Evolutionary conservation across 2,797 vertebrate genomes (phyloP).

Genomic region (Mareca strepera): DNA sequence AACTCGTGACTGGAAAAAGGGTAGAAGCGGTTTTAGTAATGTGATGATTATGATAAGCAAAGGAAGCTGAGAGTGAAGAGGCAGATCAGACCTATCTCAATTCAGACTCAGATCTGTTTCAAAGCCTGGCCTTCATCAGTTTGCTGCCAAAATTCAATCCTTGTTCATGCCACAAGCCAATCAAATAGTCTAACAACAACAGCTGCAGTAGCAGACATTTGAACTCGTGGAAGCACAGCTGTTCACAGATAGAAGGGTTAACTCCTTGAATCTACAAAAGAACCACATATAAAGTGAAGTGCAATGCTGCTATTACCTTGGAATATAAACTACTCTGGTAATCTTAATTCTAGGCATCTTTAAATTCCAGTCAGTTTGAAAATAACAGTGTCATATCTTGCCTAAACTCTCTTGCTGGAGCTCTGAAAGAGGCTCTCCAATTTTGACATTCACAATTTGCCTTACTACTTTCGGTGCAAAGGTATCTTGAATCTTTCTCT

Average conservation of each 20-base stretch:
- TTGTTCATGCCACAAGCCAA: conserved; percentile 6
- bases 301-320: background rate
- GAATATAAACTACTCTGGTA: background rate
- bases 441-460: background rate
- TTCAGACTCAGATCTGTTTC: conserved; percentile 21
- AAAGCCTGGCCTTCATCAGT: background rate
- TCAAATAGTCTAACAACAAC: conserved; percentile 22
- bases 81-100: background rate
- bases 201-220: conserved; percentile 16
- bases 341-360: background rate
- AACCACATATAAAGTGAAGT: background rate
- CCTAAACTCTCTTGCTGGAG: background rate
- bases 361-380: background rate
- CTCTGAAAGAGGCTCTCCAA: background rate
- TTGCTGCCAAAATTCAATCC: conserved; percentile 32
- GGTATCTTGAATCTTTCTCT: background rate
- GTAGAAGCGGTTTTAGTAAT: conserved; percentile 1
- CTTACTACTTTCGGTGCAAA: background rate
- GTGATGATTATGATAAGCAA: background rate
- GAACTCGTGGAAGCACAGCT: conserved; percentile 26
- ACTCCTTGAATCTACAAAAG: background rate
- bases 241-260: background rate
- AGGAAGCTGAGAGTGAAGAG: background rate
- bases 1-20: background rate
- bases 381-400: background rate